These are phyloP conservation scores for Dolichotis patagonum DNA, from an alignment of 2,113 vertebrate species.

Conservation along the genomic window DNA sequence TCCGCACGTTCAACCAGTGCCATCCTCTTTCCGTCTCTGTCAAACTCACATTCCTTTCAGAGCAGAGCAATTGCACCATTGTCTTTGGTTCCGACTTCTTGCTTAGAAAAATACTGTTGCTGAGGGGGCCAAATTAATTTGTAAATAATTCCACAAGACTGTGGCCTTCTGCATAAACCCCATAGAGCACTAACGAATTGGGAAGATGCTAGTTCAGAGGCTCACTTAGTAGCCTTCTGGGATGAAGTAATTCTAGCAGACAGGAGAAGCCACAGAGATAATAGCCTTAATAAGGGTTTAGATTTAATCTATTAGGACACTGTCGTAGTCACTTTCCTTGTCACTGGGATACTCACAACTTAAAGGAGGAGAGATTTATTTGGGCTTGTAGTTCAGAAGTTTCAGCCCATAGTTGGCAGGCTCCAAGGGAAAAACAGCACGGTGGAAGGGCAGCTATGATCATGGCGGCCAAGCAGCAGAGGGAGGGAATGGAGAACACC, in stretches of 20 bases:
- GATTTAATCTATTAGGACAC: background rate
- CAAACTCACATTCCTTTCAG: background rate
- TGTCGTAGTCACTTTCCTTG: background rate
- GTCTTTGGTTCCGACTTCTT: background rate
- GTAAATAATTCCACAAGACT: background rate
- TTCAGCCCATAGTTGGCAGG: background rate
- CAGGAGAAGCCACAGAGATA: background rate
- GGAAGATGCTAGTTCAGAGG: background rate
- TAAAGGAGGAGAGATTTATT: background rate
- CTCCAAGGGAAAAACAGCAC: background rate
- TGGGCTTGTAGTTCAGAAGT: background rate
- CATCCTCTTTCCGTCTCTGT: background rate
- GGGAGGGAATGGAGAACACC: background rate
- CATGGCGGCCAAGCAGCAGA: background rate
- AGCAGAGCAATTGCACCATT: background rate
- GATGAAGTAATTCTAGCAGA: background rate
- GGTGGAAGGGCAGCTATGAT: background rate
- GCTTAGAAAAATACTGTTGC: constrained; percentile 8
- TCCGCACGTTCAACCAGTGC: background rate
- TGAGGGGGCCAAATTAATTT: constrained; percentile 35
- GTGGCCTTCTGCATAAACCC: constrained; percentile 13
- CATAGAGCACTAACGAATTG: background rate
- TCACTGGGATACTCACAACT: background rate
- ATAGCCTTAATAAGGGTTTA: constrained; percentile 21
- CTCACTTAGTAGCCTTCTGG: background rate